Evolutionary conservation across 2,797 vertebrate species (phyloP).

Genomic region (Paratrypauchen microcephalus): DNA sequence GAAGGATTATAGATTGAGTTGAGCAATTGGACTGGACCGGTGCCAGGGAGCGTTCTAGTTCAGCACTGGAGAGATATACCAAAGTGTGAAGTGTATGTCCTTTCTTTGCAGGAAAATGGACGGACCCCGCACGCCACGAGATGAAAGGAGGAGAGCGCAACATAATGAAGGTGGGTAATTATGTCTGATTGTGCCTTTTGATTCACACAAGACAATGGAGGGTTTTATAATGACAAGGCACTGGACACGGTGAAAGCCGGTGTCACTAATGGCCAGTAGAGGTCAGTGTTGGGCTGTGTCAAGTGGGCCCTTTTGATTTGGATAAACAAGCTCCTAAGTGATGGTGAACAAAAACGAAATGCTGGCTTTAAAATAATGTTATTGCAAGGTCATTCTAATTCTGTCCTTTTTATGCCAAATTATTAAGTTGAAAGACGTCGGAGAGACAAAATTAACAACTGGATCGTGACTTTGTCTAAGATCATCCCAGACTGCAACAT

Average conservation of each 20-base stretch:
- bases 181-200: conserved; percentile 47
- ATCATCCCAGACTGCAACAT: conserved; percentile 91
- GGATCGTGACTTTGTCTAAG: conserved; percentile 92
- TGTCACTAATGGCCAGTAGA: conserved; percentile 53
- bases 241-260: conserved; percentile 23
- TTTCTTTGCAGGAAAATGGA: conserved; percentile 84
- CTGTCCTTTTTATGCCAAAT: background rate
- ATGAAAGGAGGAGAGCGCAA: conserved; percentile 89
- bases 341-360: conserved; percentile 11
- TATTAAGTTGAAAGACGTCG: conserved; percentile 85
- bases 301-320: background rate
- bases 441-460: conserved; percentile 96
- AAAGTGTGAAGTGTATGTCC: conserved; percentile 47
- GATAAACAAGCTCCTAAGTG: background rate
- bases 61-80: conserved; percentile 44
- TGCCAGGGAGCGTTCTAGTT: conserved; percentile 40
- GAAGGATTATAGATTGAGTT: conserved; percentile 46
- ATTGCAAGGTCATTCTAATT: background rate
- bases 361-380: background rate
- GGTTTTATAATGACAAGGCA: conserved; percentile 28
- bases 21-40: conserved; percentile 38
- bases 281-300: conserved; percentile 58
- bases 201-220: conserved; percentile 45
- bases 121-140: conserved; percentile 85
- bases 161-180: conserved; percentile 89